phyloP scores from a whole-genome alignment of 2,113 vertebrate species.

The Myrmecobius fasciatus region DNA sequence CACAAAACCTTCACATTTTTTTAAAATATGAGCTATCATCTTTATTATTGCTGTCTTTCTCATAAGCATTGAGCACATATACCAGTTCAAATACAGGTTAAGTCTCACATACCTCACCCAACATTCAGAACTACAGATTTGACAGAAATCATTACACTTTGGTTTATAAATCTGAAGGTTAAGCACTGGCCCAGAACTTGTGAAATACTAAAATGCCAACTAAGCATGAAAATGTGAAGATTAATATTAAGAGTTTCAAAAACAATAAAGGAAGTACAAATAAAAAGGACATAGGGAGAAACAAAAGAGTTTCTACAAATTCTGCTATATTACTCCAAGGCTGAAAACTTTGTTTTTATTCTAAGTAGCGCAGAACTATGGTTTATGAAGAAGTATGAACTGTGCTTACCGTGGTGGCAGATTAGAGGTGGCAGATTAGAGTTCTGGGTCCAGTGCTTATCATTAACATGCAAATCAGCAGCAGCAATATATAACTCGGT shows the following conservation, averaged over 20 bases:
- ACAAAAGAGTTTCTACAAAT: neutral
- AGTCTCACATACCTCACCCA: conserved; percentile 37
- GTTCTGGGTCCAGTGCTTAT: conserved; percentile 47
- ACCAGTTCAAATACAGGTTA: conserved; percentile 50
- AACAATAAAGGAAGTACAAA: conserved; percentile 40
- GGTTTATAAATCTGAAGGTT: conserved; percentile 57
- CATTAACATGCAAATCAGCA: conserved; percentile 78
- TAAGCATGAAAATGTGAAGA: conserved; percentile 59
- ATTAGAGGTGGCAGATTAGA: conserved; percentile 46
- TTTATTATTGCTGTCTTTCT: neutral
- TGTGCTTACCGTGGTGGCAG: conserved; percentile 8
- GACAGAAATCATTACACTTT: conserved; percentile 56
- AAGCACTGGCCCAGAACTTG: conserved; percentile 55
- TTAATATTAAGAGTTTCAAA: neutral
- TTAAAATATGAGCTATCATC: neutral
- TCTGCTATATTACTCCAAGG: conserved; percentile 44
- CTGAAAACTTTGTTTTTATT: conserved; percentile 9
- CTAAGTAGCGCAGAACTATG: no score
- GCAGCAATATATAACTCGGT: conserved; percentile 75
- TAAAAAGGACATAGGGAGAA: conserved; percentile 39
- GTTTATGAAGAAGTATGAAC: no score
- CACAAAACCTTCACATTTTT: neutral
- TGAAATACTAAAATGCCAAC: conserved; percentile 50
- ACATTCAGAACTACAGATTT: conserved; percentile 31
- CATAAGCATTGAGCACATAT: conserved; percentile 46